A percentile compares a stretch with the other conserved stretches of the same genome.
Evolutionary conservation across 1,140 invertebrate species (phyloP).

Genomic region (Drosophila tristis): DNA sequence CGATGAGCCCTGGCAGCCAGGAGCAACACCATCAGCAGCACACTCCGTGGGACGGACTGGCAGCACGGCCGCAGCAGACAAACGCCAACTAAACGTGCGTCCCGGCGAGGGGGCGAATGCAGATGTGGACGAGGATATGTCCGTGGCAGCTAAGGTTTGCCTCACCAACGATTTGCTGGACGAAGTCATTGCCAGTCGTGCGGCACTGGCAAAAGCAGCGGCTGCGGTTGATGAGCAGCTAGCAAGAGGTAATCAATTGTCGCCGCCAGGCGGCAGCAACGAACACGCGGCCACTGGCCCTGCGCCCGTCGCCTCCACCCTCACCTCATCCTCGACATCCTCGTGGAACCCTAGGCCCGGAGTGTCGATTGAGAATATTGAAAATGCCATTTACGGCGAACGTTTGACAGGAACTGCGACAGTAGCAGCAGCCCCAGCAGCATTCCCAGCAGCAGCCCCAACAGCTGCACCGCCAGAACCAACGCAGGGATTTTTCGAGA

Average conservation of each 20-base stretch:
- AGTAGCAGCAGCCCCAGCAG: conserved; percentile 12
- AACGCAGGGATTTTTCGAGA: conserved; percentile 64
- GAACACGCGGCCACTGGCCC: neutral
- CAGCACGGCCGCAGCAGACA: conserved; percentile 43
- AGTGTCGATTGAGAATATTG: conserved; percentile 83
- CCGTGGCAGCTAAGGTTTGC: conserved; percentile 31
- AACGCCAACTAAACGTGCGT: conserved; percentile 57
- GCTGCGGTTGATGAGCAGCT: conserved; percentile 80
- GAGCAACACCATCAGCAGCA: neutral
- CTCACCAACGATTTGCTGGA: conserved; percentile 76
- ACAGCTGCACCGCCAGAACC: neutral
- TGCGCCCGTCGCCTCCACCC: neutral
- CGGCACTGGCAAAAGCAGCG: conserved; percentile 65
- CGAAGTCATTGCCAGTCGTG: conserved; percentile 73
- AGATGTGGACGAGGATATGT: neutral
- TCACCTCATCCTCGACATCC: conserved; percentile 7
- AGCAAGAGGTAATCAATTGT: conserved; percentile 77
- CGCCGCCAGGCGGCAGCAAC: conserved; percentile 40
- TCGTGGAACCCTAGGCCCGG: conserved; percentile 51
- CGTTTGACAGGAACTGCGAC: conserved; percentile 55
- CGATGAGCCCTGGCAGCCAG: conserved; percentile 69
- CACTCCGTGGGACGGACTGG: too few relatives aligned
- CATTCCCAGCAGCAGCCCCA: conserved; percentile 5
- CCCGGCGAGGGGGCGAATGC: conserved; percentile 9
- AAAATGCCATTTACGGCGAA: conserved; percentile 84